Percentiles rank a stretch among this genome's conserved stretches.
Evolutionary conservation across 2,888 invertebrate species (phyloP).

Genomic region (Acrobasis consociella): DNA sequence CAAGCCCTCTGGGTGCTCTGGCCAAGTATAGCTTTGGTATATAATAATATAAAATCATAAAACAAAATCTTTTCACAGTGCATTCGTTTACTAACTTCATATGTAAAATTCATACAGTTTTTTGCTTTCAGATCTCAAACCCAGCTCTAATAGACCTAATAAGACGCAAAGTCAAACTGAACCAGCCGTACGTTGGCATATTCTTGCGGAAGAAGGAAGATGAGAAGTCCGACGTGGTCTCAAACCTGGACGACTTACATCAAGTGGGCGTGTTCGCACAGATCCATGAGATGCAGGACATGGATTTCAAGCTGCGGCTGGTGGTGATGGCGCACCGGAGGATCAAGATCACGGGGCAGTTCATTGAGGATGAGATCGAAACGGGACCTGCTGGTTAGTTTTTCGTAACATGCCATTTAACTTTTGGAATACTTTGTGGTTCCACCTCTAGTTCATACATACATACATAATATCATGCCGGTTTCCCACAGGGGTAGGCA

Average conservation of each 20-base stretch:
- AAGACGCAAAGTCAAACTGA: conserved; percentile 95
- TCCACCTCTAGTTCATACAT: too few species aligned
- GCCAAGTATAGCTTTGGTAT: too few species aligned
- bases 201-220: conserved; percentile 97
- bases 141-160: conserved; percentile 94
- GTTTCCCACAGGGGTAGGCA: too few species aligned
- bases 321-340: conserved; percentile 97
- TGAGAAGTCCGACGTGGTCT: conserved; percentile 93
- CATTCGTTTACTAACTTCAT: too few species aligned
- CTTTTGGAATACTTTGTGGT: too few species aligned
- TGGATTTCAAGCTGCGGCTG: conserved; percentile 93
- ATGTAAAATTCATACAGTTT: not conserved
- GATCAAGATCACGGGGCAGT: conserved; percentile 90
- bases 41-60: too few species aligned
- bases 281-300: conserved; percentile 98
- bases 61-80: too few species aligned
- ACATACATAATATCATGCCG: too few species aligned
- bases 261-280: conserved; percentile 97
- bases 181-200: conserved; percentile 98
- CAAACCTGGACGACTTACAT: conserved; percentile 92
- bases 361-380: conserved; percentile 88
- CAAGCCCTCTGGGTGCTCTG: too few species aligned
- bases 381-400: conserved; percentile 78
- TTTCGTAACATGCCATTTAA: too few species aligned
- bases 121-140: conserved; percentile 87